A percentile compares a stretch with the other conserved stretches of the same genome.
phyloP scores from a whole-genome alignment of 2,888 invertebrate species.

The Toxonevra muliebris region DNA sequence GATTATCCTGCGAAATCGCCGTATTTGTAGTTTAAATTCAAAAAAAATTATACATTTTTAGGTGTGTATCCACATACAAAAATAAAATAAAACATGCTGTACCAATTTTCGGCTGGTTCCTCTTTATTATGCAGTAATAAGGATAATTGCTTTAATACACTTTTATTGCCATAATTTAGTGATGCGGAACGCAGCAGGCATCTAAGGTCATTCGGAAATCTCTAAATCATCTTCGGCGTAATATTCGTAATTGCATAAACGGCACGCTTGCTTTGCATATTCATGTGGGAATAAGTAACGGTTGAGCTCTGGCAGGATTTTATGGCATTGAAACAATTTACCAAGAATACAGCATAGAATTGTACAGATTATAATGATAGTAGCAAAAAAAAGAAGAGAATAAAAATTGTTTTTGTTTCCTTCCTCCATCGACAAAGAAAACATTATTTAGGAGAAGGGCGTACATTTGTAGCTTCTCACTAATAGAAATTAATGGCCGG shows the following conservation, averaged over 20 bases:
- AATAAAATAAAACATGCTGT: too few relatives aligned
- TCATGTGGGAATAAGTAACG: conserved; percentile 57
- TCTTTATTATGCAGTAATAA: conserved; percentile 46
- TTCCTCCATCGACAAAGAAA: too few relatives aligned
- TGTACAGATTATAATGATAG: too few relatives aligned
- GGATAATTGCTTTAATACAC: conserved; percentile 59
- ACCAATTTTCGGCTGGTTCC: not conserved
- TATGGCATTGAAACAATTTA: too few relatives aligned
- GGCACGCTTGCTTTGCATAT: conserved; percentile 60
- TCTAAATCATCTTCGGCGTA: conserved; percentile 62
- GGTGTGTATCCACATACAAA: too few relatives aligned
- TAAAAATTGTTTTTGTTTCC: too few relatives aligned
- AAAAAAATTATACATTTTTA: too few relatives aligned
- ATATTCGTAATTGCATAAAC: conserved; percentile 60
- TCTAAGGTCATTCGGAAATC: conserved; percentile 49
- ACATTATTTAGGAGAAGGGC: not conserved
- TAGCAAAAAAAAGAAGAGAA: too few relatives aligned
- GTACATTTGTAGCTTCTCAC: not conserved
- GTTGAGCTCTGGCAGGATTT: not conserved
- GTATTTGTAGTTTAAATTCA: too few relatives aligned
- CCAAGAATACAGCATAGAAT: too few relatives aligned
- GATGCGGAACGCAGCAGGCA: conserved; percentile 40
- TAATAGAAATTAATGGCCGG: conserved; percentile 4
- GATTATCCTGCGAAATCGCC: too few relatives aligned
- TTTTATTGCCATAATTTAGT: conserved; percentile 55